Evolutionary conservation across 2,797 vertebrate genomes (phyloP).

Genomic region (Gymnoscopelus microlampas): DNA sequence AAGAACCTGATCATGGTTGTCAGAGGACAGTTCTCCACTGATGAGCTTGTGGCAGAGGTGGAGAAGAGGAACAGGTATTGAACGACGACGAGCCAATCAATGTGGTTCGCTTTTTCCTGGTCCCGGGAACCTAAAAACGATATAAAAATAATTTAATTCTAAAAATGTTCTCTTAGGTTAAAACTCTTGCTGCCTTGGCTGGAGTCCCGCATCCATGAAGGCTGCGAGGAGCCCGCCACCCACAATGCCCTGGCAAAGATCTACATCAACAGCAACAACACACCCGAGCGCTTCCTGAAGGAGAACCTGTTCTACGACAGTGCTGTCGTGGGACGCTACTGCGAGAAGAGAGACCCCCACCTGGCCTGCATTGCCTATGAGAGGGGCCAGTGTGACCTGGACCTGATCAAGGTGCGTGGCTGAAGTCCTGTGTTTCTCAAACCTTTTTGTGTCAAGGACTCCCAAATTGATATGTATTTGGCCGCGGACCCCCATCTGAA

Average conservation of each 20-base stretch:
- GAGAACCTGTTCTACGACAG: slow-evolving; percentile 92
- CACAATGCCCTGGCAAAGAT: slow-evolving; percentile 94
- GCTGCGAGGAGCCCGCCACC: slow-evolving; percentile 91
- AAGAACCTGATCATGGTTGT: slow-evolving; percentile 88
- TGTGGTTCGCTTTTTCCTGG: not conserved
- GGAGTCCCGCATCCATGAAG: slow-evolving; percentile 91
- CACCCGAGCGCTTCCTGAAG: slow-evolving; percentile 89
- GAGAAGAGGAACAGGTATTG: slow-evolving; percentile 92
- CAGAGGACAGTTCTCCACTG: slow-evolving; percentile 89
- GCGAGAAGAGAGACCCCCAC: slow-evolving; percentile 93
- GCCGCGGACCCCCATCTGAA: too few relatives aligned
- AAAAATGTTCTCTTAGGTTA: slow-evolving; percentile 74
- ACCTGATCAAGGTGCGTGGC: slow-evolving; percentile 88
- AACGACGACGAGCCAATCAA: slow-evolving; percentile 1
- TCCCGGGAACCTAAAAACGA: too few relatives aligned
- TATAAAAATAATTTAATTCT: too few relatives aligned
- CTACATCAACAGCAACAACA: slow-evolving; percentile 94
- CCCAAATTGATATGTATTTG: too few relatives aligned
- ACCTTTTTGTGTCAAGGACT: too few relatives aligned
- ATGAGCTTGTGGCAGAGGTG: slow-evolving; percentile 91
- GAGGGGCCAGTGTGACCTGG: slow-evolving; percentile 90
- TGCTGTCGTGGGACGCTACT: slow-evolving; percentile 89
- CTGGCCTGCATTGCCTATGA: slow-evolving; percentile 92
- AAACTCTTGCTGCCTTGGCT: slow-evolving; percentile 91
- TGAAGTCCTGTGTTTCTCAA: not conserved